Percentiles rank a stretch among this genome's conserved stretches.
Evolutionary conservation across 1,140 invertebrate species (phyloP).

Genomic region (Ephestia elutella): DNA sequence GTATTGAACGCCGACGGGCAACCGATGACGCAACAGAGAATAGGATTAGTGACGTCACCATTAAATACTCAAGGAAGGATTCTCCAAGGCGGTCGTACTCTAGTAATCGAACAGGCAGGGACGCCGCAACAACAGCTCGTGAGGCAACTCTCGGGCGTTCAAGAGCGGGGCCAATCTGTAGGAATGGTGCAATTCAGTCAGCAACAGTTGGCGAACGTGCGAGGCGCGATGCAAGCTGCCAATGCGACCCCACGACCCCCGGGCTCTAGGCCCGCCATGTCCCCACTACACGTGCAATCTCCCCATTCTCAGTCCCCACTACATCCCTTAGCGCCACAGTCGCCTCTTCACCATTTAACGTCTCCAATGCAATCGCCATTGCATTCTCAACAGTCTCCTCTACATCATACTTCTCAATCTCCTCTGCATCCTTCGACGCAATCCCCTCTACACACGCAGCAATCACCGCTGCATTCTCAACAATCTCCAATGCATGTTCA

Average conservation of each 20-base stretch:
- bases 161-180: conserved; percentile 32
- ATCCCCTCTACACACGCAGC: conserved; percentile 66
- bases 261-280: conserved; percentile 49
- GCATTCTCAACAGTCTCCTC: conserved; percentile 73
- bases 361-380: conserved; percentile 74
- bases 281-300: conserved; percentile 67
- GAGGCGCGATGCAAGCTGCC: conserved; percentile 57
- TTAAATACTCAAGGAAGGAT: conserved; percentile 50
- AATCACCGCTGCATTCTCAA: conserved; percentile 64
- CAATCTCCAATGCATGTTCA: conserved; percentile 68
- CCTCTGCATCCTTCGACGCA: conserved; percentile 72
- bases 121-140: conserved; percentile 52
- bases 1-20: conserved; percentile 54
- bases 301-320: conserved; percentile 71
- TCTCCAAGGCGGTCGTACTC: conserved; percentile 49
- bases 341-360: conserved; percentile 71
- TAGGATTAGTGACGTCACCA: conserved; percentile 58
- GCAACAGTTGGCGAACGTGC: conserved; percentile 64
- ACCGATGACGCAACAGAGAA: conserved; percentile 54
- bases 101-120: conserved; percentile 60
- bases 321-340: conserved; percentile 71
- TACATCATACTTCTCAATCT: conserved; percentile 74
- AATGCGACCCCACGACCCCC: conserved; percentile 51
- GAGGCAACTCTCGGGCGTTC: conserved; percentile 25
- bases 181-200: conserved; percentile 54